Conservation (phyloP, 1,140 invertebrate species). For the Hirudo medicinalis region DNA sequence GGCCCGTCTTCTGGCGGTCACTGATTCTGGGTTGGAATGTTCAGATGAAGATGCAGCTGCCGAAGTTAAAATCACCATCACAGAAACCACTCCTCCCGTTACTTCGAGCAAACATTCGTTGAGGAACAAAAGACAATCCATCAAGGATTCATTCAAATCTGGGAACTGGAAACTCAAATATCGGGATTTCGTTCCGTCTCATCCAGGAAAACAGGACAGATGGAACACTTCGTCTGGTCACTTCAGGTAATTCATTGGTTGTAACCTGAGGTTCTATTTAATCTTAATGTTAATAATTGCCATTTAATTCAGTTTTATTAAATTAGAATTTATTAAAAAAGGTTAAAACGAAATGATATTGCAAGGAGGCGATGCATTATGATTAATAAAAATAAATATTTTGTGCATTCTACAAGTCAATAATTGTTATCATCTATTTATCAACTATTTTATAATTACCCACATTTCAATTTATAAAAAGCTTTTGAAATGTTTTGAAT, state of each 20-base stretch:
- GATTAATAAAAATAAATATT: too few relatives aligned
- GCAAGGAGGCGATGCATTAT: too few relatives aligned
- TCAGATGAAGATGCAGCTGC: background rate
- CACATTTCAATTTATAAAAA: too few relatives aligned
- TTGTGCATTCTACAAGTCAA: too few relatives aligned
- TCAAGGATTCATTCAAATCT: constrained; percentile 1
- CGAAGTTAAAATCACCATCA: constrained; percentile 6
- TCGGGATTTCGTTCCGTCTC: background rate
- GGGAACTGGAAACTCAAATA: constrained; percentile 10
- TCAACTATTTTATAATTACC: too few relatives aligned
- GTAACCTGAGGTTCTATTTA: background rate
- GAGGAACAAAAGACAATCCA: constrained; percentile 2
- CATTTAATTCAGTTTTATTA: background rate
- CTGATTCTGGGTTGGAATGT: constrained; percentile 9
- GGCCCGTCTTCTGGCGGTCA: constrained; percentile 3
- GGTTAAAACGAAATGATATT: too few relatives aligned
- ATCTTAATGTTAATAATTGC: background rate
- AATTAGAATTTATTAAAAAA: too few relatives aligned
- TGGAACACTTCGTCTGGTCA: background rate
- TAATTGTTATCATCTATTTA: too few relatives aligned
- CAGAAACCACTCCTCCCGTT: background rate
- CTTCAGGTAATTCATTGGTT: background rate
- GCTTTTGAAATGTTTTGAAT: too few relatives aligned
- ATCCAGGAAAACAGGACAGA: background rate
- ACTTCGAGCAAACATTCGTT: constrained; percentile 1